Percentiles rank a stretch among this genome's conserved stretches.
Conservation (phyloP, 2,113 vertebrate genomes). For the Ptychochromis oligacanthus region DNA sequence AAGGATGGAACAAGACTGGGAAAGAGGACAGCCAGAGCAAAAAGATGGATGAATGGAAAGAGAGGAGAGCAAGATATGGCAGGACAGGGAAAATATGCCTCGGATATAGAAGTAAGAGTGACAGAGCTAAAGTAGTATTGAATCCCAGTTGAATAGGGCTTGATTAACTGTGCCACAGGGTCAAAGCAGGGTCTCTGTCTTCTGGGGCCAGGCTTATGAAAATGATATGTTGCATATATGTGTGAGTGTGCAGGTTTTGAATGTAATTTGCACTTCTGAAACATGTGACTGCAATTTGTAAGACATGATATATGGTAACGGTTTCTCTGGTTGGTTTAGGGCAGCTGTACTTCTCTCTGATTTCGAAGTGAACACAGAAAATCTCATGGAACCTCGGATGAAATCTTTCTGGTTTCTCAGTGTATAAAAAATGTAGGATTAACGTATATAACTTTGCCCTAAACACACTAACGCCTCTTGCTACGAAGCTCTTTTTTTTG, state of each 20-base stretch:
- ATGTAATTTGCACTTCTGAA: slow-evolving; percentile 53
- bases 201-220: slow-evolving; percentile 38
- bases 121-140: slow-evolving; percentile 54
- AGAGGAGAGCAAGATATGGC: slow-evolving; percentile 25
- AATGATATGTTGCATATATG: not conserved
- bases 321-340: slow-evolving; percentile 17
- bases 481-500: not conserved
- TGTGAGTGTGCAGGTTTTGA: not conserved
- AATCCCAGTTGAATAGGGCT: slow-evolving; percentile 64
- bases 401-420: not conserved
- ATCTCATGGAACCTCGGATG: not conserved
- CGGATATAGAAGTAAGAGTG: slow-evolving; percentile 47
- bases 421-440: not conserved
- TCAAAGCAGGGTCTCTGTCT: slow-evolving; percentile 62
- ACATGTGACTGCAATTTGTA: slow-evolving; percentile 29
- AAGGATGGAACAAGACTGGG: slow-evolving; percentile 18
- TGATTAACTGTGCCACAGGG: slow-evolving; percentile 66
- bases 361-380: not conserved
- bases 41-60: slow-evolving; percentile 3
- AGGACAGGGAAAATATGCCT: slow-evolving; percentile 25
- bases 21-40: slow-evolving; percentile 17
- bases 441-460: not conserved
- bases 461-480: not conserved
- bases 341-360: slow-evolving; percentile 5
- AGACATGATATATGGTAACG: slow-evolving; percentile 3